These are phyloP conservation scores for Nyctereutes procyonoides DNA, from an alignment of 2,113 vertebrate species.

Conservation along the genomic window DNA sequence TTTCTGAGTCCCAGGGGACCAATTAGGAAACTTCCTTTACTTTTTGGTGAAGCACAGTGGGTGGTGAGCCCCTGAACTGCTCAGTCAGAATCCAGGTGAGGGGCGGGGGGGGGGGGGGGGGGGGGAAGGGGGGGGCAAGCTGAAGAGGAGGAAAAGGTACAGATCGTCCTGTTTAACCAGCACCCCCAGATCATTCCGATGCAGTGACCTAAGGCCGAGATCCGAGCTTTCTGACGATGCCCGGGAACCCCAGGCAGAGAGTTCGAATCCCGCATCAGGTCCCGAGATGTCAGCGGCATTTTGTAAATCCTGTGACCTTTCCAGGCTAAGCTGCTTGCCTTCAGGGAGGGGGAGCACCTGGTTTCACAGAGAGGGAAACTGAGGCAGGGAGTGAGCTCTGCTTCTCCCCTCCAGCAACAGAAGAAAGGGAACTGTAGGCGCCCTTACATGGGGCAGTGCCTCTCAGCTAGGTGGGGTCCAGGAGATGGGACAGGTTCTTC, in stretches of 20 bases:
- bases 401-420: background rate
- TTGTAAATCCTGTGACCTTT: background rate
- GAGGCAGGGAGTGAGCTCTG: background rate
- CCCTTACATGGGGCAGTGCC: background rate
- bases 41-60: background rate
- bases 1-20: constrained; percentile 42
- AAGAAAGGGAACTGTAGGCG: background rate
- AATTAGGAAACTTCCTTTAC: constrained; percentile 33
- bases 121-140: background rate
- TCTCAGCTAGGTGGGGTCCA: background rate
- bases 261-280: background rate
- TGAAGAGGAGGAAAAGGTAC: background rate
- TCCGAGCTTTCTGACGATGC: background rate
- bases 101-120: background rate
- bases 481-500: no score
- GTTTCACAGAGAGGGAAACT: background rate
- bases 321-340: background rate
- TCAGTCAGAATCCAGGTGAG: constrained; percentile 12
- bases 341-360: background rate
- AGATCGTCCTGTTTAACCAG: background rate
- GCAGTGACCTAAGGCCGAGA: background rate
- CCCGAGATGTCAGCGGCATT: background rate
- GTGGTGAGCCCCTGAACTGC: constrained; percentile 17
- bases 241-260: background rate
- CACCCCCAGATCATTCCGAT: background rate